These are phyloP conservation scores for Cyrtodaria siliqua DNA, from an alignment of 2,888 invertebrate species.

Conservation along the genomic window DNA sequence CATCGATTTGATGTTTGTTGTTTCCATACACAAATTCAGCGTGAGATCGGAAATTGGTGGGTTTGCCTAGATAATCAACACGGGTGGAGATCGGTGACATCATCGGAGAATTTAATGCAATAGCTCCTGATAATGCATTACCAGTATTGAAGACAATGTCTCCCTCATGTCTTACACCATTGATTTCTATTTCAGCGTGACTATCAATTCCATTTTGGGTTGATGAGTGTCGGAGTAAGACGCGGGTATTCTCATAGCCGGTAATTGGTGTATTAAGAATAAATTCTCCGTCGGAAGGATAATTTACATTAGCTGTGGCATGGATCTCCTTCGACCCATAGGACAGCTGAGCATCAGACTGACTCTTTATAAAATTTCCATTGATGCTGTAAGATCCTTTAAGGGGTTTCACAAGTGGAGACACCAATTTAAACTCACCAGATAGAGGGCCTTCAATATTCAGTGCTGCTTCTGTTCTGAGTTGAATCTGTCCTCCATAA, in stretches of 20 bases:
- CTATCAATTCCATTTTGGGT: slow-evolving; percentile 9
- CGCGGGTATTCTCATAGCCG: slow-evolving; percentile 22
- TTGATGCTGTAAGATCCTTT: slow-evolving; percentile 31
- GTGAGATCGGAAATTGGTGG: not conserved
- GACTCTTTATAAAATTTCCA: not conserved
- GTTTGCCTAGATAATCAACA: no score
- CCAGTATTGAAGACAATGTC: not conserved
- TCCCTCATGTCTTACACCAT: slow-evolving; percentile 1
- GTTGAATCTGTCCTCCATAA: slow-evolving; percentile 24
- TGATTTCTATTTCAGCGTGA: slow-evolving; percentile 3
- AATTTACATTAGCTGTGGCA: not conserved
- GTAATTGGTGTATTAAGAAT: slow-evolving; percentile 22
- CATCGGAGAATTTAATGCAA: slow-evolving; percentile 1
- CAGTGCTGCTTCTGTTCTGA: slow-evolving; percentile 16
- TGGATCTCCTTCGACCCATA: not conserved
- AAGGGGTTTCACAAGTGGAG: slow-evolving; percentile 33
- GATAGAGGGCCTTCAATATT: slow-evolving; percentile 29
- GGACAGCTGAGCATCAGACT: not conserved
- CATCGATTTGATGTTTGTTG: not conserved
- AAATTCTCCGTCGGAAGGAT: not conserved
- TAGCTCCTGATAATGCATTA: not conserved
- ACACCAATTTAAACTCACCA: slow-evolving; percentile 35
- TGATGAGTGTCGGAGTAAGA: not conserved
- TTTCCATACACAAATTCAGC: slow-evolving; percentile 1
- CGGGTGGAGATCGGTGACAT: slow-evolving; percentile 3